Base-by-base conservation (phyloP, 1,140 invertebrate genomes). In the Maniola jurtina region DNA sequence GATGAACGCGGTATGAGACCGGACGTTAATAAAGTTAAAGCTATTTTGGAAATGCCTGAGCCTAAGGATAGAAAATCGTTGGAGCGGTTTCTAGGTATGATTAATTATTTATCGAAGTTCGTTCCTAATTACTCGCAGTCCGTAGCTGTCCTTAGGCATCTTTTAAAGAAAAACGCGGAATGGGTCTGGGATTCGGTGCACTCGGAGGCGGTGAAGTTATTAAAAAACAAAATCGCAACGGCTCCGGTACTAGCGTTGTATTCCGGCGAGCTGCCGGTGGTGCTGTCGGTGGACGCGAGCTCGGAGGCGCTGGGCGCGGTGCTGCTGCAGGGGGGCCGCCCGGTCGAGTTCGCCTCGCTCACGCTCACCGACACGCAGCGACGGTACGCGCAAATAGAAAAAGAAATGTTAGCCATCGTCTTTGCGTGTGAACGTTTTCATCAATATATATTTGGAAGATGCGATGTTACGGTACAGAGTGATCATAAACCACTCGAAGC, bases 401-500 rank as follows among this genome's bases (percentile, higher is more conserved):
- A 74, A 57, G 69, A 74, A 47, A 54, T 72, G 57, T 55, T 72
- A 0, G 73, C 64, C 11, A 70, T 70, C 33, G 70, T 72, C 0
- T 75, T 67, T 62, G 67, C 66, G 10, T 38, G 52, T 38, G 69
- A 75, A 54, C 55, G 50, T 11, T 71, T 71, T 42, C 50, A 64
- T 16, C 66, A 71, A 62, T 75, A 75, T 58, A 38, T 71, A 36
- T 75, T 42, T 55, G 72, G 69, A 6, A 61, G 58, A 42, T 15
- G 11, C 13, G 54, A 66, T 15, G 54, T 73, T 10, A 61, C 36
- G 0, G 36, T 76, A 7, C 58, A 71, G 42, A 63, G 62, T 0
- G 71, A 76, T 66, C 75, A 73, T 56, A 76, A 76, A 15, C 69
- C 75, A 1, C 45, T 76, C 0, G 65, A 70, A 50, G 13, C 36